Evolutionary conservation across 2,113 vertebrate species (phyloP).

Genomic region (Ctenodactylus gundi): DNA sequence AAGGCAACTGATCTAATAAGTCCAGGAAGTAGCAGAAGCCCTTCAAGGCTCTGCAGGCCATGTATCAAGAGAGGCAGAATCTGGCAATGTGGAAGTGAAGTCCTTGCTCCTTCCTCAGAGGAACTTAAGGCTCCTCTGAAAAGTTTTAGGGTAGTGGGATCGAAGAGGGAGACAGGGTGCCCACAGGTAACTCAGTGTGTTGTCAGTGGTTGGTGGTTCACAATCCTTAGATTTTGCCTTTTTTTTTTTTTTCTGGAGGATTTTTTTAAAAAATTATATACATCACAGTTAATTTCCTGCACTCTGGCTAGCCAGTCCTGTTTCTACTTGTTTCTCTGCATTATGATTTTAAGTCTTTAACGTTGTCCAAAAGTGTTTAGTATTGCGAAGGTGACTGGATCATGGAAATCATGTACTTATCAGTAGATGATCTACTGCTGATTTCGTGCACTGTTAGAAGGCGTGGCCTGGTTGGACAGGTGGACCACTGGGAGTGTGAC

Average conservation of each 20-base stretch:
- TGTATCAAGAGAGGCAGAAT: not conserved
- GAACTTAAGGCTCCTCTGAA: conserved; percentile 33
- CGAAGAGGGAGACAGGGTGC: not conserved
- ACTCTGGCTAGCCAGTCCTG: not conserved
- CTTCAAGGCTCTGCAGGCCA: not conserved
- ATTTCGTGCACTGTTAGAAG: too few species aligned
- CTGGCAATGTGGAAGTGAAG: not conserved
- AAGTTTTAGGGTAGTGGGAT: not conserved
- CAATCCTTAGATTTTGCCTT: not conserved
- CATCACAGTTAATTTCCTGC: not conserved
- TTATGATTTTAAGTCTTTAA: too few species aligned
- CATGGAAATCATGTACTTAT: too few species aligned
- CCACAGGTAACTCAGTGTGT: not conserved
- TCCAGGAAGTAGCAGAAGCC: not conserved
- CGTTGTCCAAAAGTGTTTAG: too few species aligned
- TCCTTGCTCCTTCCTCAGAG: not conserved
- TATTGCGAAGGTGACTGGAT: too few species aligned
- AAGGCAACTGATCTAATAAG: not conserved
- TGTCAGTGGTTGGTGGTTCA: not conserved
- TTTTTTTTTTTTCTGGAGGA: too few species aligned
- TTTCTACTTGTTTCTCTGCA: not conserved
- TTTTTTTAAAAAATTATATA: too few species aligned
- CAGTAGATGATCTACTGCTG: too few species aligned
- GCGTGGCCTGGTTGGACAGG: too few species aligned
- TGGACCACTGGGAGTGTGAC: too few species aligned